phyloP scores from a whole-genome alignment of 1,140 invertebrate species.

The Tyrophagus putrescentiae region DNA sequence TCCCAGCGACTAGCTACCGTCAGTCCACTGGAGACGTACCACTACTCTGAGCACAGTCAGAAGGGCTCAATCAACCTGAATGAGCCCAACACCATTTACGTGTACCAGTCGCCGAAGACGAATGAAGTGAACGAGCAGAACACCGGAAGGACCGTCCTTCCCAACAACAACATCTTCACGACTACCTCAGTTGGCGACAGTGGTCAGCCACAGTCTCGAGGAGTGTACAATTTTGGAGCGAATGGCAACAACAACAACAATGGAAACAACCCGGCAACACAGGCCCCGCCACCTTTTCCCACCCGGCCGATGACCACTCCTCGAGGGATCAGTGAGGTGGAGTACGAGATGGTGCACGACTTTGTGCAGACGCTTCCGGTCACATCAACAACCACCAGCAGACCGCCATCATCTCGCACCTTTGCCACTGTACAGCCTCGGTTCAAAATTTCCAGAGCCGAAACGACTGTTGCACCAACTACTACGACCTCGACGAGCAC shows the following conservation, averaged over 20 bases:
- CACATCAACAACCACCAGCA: background rate
- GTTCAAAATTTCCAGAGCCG: background rate
- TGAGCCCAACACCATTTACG: background rate
- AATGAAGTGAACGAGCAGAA: background rate
- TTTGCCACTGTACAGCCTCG: background rate
- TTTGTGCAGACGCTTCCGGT: background rate
- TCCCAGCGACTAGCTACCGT: background rate
- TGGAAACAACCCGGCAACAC: background rate
- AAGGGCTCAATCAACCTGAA: background rate
- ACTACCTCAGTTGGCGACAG: too few relatives aligned
- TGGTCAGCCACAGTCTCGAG: too few relatives aligned
- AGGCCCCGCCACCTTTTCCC: background rate
- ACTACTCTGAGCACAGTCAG: background rate
- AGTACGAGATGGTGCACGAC: background rate
- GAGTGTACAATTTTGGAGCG: background rate
- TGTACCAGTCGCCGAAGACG: background rate
- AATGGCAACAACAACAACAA: background rate
- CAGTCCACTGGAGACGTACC: background rate
- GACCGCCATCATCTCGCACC: background rate
- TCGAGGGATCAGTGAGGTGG: background rate
- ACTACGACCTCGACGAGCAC: conserved; percentile 9
- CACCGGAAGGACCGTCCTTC: background rate
- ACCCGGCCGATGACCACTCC: background rate
- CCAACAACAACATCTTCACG: background rate
- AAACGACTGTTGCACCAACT: background rate